phyloP scores from a whole-genome alignment of 1,140 invertebrate genomes.

The Hylaeus anthracinus region DNA sequence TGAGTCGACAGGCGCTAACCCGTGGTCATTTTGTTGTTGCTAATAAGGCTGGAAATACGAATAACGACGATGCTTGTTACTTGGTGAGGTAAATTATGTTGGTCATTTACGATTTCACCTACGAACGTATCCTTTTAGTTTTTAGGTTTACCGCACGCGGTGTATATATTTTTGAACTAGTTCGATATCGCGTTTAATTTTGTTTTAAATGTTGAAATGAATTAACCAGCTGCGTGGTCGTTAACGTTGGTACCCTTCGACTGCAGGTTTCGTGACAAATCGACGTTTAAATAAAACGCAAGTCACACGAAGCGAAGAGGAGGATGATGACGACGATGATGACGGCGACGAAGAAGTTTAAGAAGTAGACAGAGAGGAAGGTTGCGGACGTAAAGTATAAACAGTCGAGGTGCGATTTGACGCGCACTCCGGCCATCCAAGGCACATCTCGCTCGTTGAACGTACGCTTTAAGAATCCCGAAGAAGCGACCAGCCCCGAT shows the following conservation, averaged over 20 bases:
- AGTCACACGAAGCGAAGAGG: background rate
- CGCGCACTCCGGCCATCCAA: constrained; percentile 62
- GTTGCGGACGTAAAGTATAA: constrained; percentile 72
- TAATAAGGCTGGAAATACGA: constrained; percentile 14
- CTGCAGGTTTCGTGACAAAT: background rate
- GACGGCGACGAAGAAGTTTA: constrained; percentile 27
- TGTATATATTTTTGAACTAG: background rate
- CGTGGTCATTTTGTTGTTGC: constrained; percentile 24
- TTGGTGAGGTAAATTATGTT: constrained; percentile 13
- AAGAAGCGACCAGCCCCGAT: constrained; percentile 65
- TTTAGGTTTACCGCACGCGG: background rate
- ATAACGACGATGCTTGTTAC: constrained; percentile 24
- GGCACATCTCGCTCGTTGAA: constrained; percentile 51
- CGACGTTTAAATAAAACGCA: constrained; percentile 20
- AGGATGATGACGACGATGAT: background rate
- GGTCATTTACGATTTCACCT: background rate
- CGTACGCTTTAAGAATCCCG: constrained; percentile 68
- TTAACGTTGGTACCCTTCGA: too few relatives aligned
- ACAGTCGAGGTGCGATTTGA: constrained; percentile 78
- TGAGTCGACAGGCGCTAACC: constrained; percentile 20
- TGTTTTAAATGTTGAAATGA: too few relatives aligned
- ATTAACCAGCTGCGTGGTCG: too few relatives aligned
- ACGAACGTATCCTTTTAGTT: background rate
- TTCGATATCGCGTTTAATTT: too few relatives aligned
- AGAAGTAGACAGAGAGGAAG: constrained; percentile 56